These are phyloP conservation scores for Oceanodroma leucorhoa DNA, from an alignment of 2,797 vertebrate species.

Conservation along the genomic window DNA sequence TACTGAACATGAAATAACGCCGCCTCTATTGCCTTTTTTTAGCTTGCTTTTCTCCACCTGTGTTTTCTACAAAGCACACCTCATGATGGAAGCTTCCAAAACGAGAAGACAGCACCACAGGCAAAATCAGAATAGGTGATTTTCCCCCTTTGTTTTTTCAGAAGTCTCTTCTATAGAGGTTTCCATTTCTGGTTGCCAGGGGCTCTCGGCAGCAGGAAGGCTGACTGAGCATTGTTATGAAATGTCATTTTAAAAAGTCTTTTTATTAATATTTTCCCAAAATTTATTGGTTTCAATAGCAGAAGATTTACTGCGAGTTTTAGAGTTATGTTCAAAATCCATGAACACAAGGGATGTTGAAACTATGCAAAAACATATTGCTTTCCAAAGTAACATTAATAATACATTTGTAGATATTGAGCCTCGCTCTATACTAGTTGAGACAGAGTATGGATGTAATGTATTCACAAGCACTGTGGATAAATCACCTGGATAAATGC, in stretches of 20 bases:
- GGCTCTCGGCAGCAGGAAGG: background rate
- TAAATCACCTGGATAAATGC: slow-evolving; percentile 60
- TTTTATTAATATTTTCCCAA: background rate
- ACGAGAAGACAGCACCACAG: background rate
- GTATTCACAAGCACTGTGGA: slow-evolving; percentile 33
- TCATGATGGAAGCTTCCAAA: background rate
- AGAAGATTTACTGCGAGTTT: background rate
- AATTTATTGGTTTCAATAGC: slow-evolving; percentile 20
- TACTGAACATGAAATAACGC: background rate
- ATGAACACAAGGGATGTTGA: background rate
- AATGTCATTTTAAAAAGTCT: background rate
- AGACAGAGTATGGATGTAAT: slow-evolving; percentile 37
- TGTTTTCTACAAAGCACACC: background rate
- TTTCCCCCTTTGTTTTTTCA: background rate
- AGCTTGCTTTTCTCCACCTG: background rate
- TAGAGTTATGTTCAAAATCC: slow-evolving; percentile 29
- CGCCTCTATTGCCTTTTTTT: background rate
- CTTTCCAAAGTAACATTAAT: slow-evolving; percentile 64
- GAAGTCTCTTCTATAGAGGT: background rate
- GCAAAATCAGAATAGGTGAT: background rate
- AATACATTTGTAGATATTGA: slow-evolving; percentile 56
- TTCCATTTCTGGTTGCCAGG: background rate
- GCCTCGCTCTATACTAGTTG: background rate
- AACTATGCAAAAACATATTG: background rate
- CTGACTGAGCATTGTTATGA: background rate